Conservation (phyloP, 2,113 vertebrate species). For the Agapornis roseicollis region DNA sequence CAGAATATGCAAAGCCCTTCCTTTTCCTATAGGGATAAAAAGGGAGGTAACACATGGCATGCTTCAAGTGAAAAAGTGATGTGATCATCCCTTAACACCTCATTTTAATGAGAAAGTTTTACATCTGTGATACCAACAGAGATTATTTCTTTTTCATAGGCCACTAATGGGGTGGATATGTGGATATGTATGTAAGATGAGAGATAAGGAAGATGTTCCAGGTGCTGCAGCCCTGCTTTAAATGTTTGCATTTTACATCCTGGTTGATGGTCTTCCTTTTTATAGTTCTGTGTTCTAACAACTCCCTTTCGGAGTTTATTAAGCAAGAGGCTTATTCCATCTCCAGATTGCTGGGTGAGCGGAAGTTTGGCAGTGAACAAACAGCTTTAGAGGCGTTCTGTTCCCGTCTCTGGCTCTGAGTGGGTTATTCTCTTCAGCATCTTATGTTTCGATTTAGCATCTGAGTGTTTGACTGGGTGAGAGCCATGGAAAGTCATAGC, state of each 20-base stretch:
- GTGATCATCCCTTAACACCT: not conserved
- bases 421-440: not conserved
- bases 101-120: slow-evolving; percentile 8
- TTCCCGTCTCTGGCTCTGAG: not conserved
- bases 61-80: not conserved
- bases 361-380: slow-evolving; percentile 1
- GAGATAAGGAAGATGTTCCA: not conserved
- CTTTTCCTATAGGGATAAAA: not conserved
- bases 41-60: not conserved
- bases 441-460: not conserved
- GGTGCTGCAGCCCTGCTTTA: not conserved
- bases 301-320: slow-evolving; percentile 20
- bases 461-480: not conserved
- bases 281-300: not conserved
- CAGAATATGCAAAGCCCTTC: not conserved
- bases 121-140: not conserved
- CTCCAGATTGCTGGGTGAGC: slow-evolving; percentile 18
- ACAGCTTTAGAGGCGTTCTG: not conserved
- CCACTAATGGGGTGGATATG: not conserved
- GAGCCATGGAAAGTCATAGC: not conserved
- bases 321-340: not conserved
- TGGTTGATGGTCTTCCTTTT: not conserved
- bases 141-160: not conserved
- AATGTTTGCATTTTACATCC: not conserved
- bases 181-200: not conserved